These are phyloP conservation scores for Oophaga sylvatica DNA, from an alignment of 2,797 vertebrate genomes.

Conservation along the genomic window DNA sequence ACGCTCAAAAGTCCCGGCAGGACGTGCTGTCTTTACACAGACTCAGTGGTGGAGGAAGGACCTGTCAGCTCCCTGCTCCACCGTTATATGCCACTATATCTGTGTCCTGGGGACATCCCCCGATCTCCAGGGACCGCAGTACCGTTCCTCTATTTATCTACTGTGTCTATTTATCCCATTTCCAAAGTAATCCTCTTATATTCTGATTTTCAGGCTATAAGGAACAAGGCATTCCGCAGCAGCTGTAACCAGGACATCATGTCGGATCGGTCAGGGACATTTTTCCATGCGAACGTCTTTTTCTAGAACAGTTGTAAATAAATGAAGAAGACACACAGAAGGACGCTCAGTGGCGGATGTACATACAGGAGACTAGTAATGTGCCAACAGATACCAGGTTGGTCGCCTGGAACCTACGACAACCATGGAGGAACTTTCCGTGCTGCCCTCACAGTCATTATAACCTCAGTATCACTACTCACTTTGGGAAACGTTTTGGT, in stretches of 20 bases:
- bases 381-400: neutral
- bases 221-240: slow-evolving; percentile 86
- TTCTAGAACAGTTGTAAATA: neutral
- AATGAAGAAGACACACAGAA: neutral
- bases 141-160: neutral
- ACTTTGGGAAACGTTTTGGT: neutral
- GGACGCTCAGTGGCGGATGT: neutral
- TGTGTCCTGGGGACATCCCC: too few relatives aligned
- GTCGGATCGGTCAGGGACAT: neutral
- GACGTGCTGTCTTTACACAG: too few relatives aligned
- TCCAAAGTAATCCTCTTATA: neutral
- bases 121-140: too few relatives aligned
- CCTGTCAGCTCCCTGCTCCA: too few relatives aligned
- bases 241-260: slow-evolving; percentile 77
- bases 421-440: neutral
- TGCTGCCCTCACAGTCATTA: neutral
- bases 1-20: too few relatives aligned
- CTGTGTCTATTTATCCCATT: neutral
- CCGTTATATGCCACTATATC: too few relatives aligned
- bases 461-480: neutral
- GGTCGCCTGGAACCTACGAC: neutral
- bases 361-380: neutral
- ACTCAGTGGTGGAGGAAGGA: too few relatives aligned
- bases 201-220: slow-evolving; percentile 80
- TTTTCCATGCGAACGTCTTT: neutral